phyloP scores from a whole-genome alignment of 2,113 vertebrate genomes.

The Crotalus horridus region DNA sequence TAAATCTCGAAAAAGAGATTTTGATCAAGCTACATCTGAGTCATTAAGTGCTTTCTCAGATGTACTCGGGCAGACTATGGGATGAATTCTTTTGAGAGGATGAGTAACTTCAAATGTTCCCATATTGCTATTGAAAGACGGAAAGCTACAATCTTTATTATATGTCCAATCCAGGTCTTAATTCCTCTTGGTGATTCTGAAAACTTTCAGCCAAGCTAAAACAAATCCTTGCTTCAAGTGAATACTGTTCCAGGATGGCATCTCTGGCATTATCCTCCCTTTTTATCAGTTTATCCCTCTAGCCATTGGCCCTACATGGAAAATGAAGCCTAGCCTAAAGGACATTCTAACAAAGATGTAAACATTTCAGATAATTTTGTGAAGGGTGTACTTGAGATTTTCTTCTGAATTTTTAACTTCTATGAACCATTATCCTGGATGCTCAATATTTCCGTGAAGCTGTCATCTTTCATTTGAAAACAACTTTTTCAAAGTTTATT shows the following conservation, averaged over 20 bases:
- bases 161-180: neutral
- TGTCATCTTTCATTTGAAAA: conserved; percentile 74
- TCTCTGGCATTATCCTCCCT: neutral
- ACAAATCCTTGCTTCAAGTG: neutral
- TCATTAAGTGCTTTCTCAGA: neutral
- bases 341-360: neutral
- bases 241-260: neutral
- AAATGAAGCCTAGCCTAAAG: neutral
- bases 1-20: neutral
- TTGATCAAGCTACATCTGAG: neutral
- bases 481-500: conserved; percentile 74
- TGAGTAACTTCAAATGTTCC: neutral
- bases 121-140: too few species aligned
- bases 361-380: conserved; percentile 1
- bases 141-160: neutral
- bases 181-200: neutral
- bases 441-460: conserved; percentile 21
- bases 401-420: conserved; percentile 14
- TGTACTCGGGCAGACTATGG: neutral
- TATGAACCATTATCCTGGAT: conserved; percentile 13
- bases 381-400: neutral
- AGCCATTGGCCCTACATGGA: neutral
- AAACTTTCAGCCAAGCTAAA: neutral
- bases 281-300: neutral
- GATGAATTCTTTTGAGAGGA: neutral